These are phyloP conservation scores for Plotosus lineatus DNA, from an alignment of 2,113 vertebrate genomes.

Conservation along the genomic window DNA sequence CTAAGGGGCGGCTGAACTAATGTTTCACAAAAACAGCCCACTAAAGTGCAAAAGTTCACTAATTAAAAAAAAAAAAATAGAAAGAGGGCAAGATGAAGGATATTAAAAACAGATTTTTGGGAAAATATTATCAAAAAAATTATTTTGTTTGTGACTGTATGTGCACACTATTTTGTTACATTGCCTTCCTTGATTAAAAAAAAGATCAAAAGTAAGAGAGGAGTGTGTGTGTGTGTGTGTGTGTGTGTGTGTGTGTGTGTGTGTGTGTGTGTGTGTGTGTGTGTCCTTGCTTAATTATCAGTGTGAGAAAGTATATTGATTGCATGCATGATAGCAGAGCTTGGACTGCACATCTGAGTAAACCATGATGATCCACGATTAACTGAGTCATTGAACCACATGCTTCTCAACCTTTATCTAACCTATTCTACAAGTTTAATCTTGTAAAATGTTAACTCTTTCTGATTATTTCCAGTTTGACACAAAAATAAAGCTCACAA, in stretches of 20 bases:
- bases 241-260: no score
- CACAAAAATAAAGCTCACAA: no score
- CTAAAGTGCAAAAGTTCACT: not conserved
- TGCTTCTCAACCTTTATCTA: not conserved
- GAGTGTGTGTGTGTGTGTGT: not conserved
- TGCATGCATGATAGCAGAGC: not conserved
- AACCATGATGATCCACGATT: no score
- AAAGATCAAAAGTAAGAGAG: not conserved
- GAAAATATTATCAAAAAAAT: not conserved
- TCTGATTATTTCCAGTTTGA: no score
- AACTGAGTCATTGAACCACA: not conserved
- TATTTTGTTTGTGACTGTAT: not conserved
- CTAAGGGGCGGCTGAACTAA: not conserved
- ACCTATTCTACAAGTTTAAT: not conserved
- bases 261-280: no score
- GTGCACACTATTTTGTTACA: not conserved
- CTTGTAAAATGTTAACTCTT: not conserved
- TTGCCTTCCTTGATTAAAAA: not conserved
- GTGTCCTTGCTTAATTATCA: no score
- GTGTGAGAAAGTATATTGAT: no score
- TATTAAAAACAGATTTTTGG: not conserved
- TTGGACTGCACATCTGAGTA: no score
- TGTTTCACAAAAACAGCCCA: slow-evolving; percentile 7
- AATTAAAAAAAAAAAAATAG: not conserved
- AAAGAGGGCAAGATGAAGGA: not conserved